Evolutionary conservation across 30 jellyfish, hydroid and myxozoan genomes (phyloP).

Genomic region (Pseudorhiza aurosa): DNA sequence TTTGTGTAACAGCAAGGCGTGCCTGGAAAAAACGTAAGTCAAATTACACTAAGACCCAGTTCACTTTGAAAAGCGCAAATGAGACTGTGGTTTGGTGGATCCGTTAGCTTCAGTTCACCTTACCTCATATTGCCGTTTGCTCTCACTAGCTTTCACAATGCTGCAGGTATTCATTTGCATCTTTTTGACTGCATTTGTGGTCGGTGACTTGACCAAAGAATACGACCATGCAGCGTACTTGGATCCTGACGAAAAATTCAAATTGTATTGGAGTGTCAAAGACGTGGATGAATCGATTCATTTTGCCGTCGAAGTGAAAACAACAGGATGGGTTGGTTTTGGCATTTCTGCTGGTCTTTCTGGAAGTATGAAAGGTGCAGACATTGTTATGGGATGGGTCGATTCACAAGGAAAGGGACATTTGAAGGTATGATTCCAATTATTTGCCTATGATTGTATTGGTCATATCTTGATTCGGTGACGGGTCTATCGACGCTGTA

Average conservation of each 20-base stretch:
- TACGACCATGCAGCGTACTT: constrained; percentile 54
- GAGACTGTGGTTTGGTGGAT: no score
- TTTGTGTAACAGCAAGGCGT: no score
- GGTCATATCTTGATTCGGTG: no score
- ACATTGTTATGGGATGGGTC: constrained; percentile 56
- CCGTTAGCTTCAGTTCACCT: no score
- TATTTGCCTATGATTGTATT: no score
- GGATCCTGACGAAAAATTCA: constrained; percentile 18
- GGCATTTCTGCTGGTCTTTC: constrained; percentile 54
- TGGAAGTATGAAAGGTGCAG: constrained; percentile 67
- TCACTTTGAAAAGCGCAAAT: no score
- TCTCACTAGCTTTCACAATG: no score
- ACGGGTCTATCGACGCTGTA: no score
- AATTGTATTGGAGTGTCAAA: constrained; percentile 45
- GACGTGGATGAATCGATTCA: constrained; percentile 38
- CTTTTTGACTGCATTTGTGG: background rate
- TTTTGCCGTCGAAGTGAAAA: constrained; percentile 47
- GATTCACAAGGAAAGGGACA: constrained; percentile 58
- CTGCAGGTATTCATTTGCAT: background rate
- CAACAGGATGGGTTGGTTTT: constrained; percentile 74
- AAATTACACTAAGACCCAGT: no score
- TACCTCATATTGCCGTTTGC: no score
- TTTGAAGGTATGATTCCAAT: constrained; percentile 23
- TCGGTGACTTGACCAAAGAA: background rate
- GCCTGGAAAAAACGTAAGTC: no score